Evolutionary conservation across 2,888 invertebrate species (phyloP), one percentile per base, ranked within the genome.

Genomic region (Drosophila ezoana): DNA sequence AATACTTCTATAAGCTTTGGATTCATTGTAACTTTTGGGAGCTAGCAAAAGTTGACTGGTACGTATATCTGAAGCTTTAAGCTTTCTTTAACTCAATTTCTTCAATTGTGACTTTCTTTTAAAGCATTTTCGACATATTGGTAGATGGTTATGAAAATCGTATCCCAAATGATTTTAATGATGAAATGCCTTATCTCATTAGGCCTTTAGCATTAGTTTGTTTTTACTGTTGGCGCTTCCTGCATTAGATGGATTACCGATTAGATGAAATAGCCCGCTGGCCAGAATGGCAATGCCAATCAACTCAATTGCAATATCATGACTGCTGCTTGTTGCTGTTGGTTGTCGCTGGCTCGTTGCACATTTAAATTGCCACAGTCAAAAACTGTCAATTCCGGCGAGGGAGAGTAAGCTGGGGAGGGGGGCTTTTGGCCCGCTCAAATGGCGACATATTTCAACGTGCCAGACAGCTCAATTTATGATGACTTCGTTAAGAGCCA

Each of bases 281-380:
- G 77, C 81, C 68, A 83, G 81, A 85, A 85, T 85, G 67, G 76
- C 62, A 60, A 72, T 72, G 62, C 60, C 84, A 85, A 81, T 77
- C 87, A 81, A 82, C 61, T 73, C 60, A 71, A 84, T 81, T 85
- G 76, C 70, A 77, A 68, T 66, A 56, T 65, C 64, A 69, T 60
- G 74, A 62, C 16, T 32, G 14, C 9, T 51, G 38, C 20, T 37
- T 14, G 35, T 16, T 38, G 49, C 40, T 8, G 57, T 28, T 44
- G 1, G 52, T 35, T 61, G 66, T 35, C 38, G 59, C 53, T 41
- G 54, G 45, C 57, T 70, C 61, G 78, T 68, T 74, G 81, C 79
- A 72, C 79, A 83, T 79, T 79, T 66, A 81, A 85, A 85, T 78
- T 85, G 81, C 70, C 56, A 18, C 71, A 61, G 60, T 79, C 66